Conservation (phyloP, 2,797 vertebrate genomes). For the Limosa lapponica region DNA sequence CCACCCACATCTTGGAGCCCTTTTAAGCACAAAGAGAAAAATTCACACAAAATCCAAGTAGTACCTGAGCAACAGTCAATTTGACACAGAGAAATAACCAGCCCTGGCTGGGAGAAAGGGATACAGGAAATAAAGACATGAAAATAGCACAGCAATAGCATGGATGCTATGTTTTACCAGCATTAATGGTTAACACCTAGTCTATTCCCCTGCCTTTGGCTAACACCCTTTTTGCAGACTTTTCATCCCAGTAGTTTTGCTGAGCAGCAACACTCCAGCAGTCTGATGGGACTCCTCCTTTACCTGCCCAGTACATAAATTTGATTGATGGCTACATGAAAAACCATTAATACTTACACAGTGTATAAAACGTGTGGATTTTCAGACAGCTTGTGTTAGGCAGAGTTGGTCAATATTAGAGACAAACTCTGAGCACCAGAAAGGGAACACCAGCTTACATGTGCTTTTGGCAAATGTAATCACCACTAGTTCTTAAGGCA, state of each 20-base stretch:
- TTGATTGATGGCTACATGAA: background rate
- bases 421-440: background rate
- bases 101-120: background rate
- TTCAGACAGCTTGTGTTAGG: background rate
- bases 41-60: accelerated
- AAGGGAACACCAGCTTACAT: background rate
- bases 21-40: background rate
- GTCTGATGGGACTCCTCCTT: background rate
- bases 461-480: background rate
- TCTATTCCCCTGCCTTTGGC: background rate
- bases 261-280: background rate
- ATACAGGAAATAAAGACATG: background rate
- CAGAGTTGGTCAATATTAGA: background rate
- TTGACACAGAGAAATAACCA: background rate
- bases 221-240: background rate
- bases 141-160: background rate
- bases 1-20: background rate
- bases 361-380: background rate
- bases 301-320: background rate
- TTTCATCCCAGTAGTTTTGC: background rate
- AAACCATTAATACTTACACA: background rate
- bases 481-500: background rate
- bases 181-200: background rate
- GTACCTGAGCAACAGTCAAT: background rate
- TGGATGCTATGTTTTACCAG: background rate